Conservation (phyloP, 2,113 vertebrate genomes). For the Pantherophis guttatus region DNA sequence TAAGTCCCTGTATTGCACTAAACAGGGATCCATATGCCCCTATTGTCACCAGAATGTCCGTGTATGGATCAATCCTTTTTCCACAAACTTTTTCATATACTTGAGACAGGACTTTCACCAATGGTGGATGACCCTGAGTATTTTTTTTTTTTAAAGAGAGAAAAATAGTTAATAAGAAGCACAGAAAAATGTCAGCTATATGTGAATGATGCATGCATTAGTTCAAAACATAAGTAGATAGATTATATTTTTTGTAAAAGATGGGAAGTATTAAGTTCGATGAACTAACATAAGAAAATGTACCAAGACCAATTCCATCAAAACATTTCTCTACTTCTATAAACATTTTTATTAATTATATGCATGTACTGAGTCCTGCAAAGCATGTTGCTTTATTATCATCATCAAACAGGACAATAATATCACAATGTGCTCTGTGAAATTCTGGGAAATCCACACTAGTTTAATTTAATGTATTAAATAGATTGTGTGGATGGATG, state of each 20-base stretch:
- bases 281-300: neutral
- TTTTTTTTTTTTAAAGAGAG: slow-evolving; percentile 19
- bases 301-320: neutral
- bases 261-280: neutral
- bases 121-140: slow-evolving; percentile 83
- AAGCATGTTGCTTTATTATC: neutral
- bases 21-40: slow-evolving; percentile 94
- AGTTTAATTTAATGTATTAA: neutral
- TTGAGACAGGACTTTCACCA: slow-evolving; percentile 88
- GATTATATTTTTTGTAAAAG: neutral
- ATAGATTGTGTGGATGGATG: neutral
- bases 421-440: neutral
- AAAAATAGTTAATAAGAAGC: neutral
- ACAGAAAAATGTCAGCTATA: neutral
- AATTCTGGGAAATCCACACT: neutral
- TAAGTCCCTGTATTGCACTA: slow-evolving; percentile 83
- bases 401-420: neutral
- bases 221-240: neutral
- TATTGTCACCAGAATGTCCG: slow-evolving; percentile 89
- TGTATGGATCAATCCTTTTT: slow-evolving; percentile 80
- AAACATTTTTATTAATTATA: neutral
- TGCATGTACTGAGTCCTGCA: neutral
- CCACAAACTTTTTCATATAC: slow-evolving; percentile 83
- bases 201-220: neutral
- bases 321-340: neutral